A percentile compares a stretch with the other conserved stretches of the same genome.
These are phyloP conservation scores for Pseudorasbora parva DNA, from an alignment of 2,113 vertebrate genomes.

Conservation along the genomic window DNA sequence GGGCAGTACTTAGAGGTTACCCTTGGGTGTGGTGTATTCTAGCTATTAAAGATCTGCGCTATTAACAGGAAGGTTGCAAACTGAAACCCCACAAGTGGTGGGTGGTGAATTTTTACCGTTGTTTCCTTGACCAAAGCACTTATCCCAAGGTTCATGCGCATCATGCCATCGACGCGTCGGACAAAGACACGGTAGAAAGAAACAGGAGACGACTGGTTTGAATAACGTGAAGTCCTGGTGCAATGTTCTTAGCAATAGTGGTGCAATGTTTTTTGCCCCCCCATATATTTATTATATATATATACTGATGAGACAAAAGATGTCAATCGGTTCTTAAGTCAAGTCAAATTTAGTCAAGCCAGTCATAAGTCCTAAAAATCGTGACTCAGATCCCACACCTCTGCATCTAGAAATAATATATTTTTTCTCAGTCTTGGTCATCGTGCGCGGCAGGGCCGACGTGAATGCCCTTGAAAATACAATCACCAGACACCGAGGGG, in stretches of 20 bases:
- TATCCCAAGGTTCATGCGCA: background rate
- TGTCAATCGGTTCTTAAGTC: too few species aligned
- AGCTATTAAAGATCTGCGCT: background rate
- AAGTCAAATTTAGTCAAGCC: too few species aligned
- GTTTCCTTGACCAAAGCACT: background rate
- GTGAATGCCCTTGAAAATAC: conserved; percentile 31
- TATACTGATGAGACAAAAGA: too few species aligned
- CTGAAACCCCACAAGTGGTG: background rate
- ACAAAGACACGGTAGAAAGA: conserved; percentile 5
- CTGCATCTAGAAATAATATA: background rate
- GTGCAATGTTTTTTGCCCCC: too few species aligned
- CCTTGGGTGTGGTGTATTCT: conserved; percentile 1
- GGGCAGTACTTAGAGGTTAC: background rate
- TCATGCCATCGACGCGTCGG: background rate
- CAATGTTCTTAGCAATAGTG: background rate
- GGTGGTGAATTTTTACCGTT: background rate
- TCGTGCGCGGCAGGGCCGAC: background rate
- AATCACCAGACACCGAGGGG: background rate
- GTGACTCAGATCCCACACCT: too few species aligned
- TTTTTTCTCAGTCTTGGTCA: background rate
- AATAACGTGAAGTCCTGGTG: background rate
- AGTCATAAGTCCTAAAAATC: too few species aligned
- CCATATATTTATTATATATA: too few species aligned
- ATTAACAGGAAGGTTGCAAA: background rate
- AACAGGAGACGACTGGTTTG: background rate